Conservation (phyloP, 2,888 invertebrate genomes). For the Bombylius discolor region DNA sequence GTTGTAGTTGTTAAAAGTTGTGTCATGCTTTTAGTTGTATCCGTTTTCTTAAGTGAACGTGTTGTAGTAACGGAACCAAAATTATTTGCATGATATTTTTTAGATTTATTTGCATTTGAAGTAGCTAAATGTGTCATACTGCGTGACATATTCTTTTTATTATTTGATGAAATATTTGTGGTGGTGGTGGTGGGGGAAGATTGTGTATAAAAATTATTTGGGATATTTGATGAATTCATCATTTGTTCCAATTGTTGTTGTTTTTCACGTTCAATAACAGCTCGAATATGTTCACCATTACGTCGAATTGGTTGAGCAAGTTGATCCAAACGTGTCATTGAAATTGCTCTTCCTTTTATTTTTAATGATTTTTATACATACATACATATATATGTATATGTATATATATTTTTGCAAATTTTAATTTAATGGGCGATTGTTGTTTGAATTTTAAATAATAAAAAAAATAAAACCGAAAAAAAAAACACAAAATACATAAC, state of each 20-base stretch:
- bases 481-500: too few species aligned
- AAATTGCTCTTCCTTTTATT: conserved; percentile 68
- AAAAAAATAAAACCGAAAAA: too few species aligned
- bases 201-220: not conserved
- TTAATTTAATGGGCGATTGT: too few species aligned
- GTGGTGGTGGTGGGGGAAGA: conserved; percentile 15
- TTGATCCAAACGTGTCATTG: conserved; percentile 86
- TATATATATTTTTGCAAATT: too few species aligned
- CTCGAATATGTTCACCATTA: conserved; percentile 36
- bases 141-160: conserved; percentile 43
- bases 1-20: conserved; percentile 35
- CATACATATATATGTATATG: too few species aligned
- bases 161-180: conserved; percentile 20
- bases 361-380: too few species aligned
- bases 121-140: conserved; percentile 54
- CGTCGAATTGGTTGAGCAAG: conserved; percentile 58
- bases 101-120: conserved; percentile 18
- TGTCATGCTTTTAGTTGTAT: conserved; percentile 40
- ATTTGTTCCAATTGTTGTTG: conserved; percentile 29
- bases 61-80: conserved; percentile 26
- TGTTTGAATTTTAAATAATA: too few species aligned
- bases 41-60: conserved; percentile 31
- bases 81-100: conserved; percentile 22
- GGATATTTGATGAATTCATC: conserved; percentile 13
- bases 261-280: conserved; percentile 35